phyloP scores from a whole-genome alignment of 37 sponge, comb jelly and placozoan species.

The Diacarnus erythraeanus region DNA sequence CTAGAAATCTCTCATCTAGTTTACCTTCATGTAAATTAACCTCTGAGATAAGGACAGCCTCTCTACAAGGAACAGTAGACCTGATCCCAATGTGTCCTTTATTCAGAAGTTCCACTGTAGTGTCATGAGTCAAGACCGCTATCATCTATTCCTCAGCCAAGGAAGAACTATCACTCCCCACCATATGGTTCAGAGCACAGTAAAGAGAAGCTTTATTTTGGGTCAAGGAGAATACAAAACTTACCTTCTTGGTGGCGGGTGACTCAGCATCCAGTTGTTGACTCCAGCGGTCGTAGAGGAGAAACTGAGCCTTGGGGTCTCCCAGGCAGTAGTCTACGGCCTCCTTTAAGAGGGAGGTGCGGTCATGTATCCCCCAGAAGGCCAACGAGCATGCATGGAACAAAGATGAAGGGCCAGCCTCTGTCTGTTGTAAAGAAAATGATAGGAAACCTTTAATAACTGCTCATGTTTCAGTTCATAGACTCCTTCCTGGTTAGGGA shows the following conservation, averaged over 20 bases:
- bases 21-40: no score
- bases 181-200: no score
- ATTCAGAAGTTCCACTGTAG: neutral
- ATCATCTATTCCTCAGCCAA: no score
- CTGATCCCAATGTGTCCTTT: neutral
- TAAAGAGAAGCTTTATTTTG: no score
- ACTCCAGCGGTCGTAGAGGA: slow-evolving; percentile 50
- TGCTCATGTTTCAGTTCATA: no score
- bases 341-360: slow-evolving; percentile 40
- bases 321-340: slow-evolving; percentile 47
- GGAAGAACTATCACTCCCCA: no score
- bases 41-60: no score
- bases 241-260: neutral
- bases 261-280: neutral
- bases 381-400: slow-evolving; percentile 72
- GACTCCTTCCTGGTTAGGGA: no score
- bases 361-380: slow-evolving; percentile 75
- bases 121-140: no score
- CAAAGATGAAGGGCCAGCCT: slow-evolving; percentile 47
- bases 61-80: no score
- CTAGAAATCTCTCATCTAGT: no score
- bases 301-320: slow-evolving; percentile 58
- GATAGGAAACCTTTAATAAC: neutral
- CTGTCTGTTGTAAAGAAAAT: slow-evolving; percentile 24
- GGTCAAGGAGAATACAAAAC: no score